Conservation (phyloP, 2,888 invertebrate genomes). For the Myopa testacea region DNA sequence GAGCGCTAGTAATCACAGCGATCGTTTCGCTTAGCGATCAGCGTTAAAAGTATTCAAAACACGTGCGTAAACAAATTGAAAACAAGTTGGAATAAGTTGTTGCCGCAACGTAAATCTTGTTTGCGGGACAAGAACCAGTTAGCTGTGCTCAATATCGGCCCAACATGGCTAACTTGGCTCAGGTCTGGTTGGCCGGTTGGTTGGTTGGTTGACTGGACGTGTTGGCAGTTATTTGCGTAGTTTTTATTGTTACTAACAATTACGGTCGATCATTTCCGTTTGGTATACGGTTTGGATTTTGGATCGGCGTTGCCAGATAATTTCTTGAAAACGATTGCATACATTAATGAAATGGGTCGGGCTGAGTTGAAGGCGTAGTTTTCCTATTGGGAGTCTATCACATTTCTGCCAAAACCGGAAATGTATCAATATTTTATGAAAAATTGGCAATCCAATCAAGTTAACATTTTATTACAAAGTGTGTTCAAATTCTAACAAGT, state of each 20-base stretch:
- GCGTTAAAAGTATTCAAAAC: constrained; percentile 55
- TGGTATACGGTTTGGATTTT: neutral
- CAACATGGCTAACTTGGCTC: neutral
- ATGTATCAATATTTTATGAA: no score
- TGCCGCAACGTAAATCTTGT: neutral
- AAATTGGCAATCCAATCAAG: no score
- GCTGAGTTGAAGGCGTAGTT: neutral
- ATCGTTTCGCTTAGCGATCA: constrained; percentile 7
- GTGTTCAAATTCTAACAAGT: no score
- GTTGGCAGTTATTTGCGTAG: constrained; percentile 5
- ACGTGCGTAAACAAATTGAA: constrained; percentile 61
- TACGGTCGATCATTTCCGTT: constrained; percentile 29
- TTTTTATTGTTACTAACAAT: constrained; percentile 9
- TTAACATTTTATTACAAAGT: no score
- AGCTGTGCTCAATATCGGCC: constrained; percentile 1
- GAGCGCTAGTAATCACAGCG: neutral
- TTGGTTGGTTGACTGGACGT: neutral
- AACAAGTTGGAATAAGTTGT: constrained; percentile 52
- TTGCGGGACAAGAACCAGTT: constrained; percentile 27
- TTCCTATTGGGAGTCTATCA: neutral
- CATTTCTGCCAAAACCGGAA: no score
- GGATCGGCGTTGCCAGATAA: neutral
- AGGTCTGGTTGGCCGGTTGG: neutral
- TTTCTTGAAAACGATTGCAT: neutral
- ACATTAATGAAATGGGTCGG: neutral